A percentile compares a stretch with the other conserved stretches of the same genome.
phyloP scores from a whole-genome alignment of 2,113 vertebrate genomes.

The Theristicus caerulescens region DNA sequence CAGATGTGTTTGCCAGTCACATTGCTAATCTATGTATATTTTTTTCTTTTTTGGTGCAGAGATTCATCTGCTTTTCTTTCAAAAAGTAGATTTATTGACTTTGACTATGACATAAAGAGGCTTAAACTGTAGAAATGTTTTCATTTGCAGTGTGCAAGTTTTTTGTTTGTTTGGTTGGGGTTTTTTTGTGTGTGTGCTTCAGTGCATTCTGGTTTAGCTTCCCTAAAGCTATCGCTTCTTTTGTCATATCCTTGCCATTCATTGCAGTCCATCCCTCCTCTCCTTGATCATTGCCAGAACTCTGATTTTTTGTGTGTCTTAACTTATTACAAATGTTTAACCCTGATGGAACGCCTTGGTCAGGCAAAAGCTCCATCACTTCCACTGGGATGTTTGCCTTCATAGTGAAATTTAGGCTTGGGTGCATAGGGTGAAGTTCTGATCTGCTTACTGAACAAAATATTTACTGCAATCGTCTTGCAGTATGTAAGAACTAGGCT shows the following conservation, averaged over 20 bases:
- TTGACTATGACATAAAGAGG: slow-evolving; percentile 59
- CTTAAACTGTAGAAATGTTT: slow-evolving; percentile 65
- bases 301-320: slow-evolving; percentile 58
- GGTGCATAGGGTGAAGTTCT: not conserved
- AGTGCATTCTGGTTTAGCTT: slow-evolving; percentile 71
- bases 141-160: slow-evolving; percentile 63
- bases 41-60: slow-evolving; percentile 72
- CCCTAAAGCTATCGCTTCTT: slow-evolving; percentile 67
- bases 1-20: slow-evolving; percentile 88
- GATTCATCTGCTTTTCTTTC: slow-evolving; percentile 78
- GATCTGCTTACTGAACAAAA: not conserved
- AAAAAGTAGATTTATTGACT: slow-evolving; percentile 50
- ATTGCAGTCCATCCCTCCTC: slow-evolving; percentile 38
- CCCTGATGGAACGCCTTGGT: not conserved
- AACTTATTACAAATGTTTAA: slow-evolving; percentile 5
- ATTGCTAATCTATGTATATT: slow-evolving; percentile 82
- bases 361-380: not conserved
- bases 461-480: not conserved
- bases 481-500: not conserved
- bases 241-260: slow-evolving; percentile 53
- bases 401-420: not conserved
- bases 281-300: slow-evolving; percentile 41
- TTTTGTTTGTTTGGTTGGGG: not conserved
- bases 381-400: not conserved
- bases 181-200: slow-evolving; percentile 60